These are phyloP conservation scores for Podotricha telesiphe DNA, from an alignment of 2,888 invertebrate genomes.

Conservation along the genomic window DNA sequence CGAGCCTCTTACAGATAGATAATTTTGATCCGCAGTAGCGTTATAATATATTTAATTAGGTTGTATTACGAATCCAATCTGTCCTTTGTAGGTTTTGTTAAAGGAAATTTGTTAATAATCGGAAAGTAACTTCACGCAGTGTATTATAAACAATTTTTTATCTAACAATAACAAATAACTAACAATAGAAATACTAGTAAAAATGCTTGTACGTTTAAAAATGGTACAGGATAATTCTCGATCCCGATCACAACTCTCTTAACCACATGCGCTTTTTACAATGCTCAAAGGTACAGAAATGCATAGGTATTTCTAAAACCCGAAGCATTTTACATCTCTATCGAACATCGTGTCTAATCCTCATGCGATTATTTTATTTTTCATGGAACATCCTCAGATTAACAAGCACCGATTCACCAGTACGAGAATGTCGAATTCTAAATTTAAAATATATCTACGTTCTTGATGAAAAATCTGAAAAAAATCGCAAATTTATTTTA, in stretches of 20 bases:
- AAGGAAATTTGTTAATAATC: neutral
- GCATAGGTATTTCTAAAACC: slow-evolving; percentile 7
- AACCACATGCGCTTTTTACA: slow-evolving; percentile 9
- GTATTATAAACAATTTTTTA: no score
- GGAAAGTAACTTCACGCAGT: no score
- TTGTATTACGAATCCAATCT: neutral
- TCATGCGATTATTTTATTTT: neutral
- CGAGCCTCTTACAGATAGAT: no score
- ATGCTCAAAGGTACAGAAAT: slow-evolving; percentile 1
- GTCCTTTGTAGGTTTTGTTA: neutral
- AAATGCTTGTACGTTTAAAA: neutral
- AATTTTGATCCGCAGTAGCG: neutral
- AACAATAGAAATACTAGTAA: neutral
- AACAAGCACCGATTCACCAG: neutral
- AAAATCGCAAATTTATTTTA: slow-evolving; percentile 1
- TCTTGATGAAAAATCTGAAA: neutral
- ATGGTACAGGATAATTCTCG: neutral
- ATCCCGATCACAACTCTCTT: neutral
- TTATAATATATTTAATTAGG: neutral
- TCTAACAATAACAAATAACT: neutral
- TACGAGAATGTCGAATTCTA: neutral
- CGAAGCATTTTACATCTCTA: slow-evolving; percentile 4
- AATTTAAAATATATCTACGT: neutral
- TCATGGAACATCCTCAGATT: slow-evolving; percentile 5
- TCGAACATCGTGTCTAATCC: neutral